phyloP scores from a whole-genome alignment of 2,113 vertebrate genomes.

The Malurus melanocephalus region DNA sequence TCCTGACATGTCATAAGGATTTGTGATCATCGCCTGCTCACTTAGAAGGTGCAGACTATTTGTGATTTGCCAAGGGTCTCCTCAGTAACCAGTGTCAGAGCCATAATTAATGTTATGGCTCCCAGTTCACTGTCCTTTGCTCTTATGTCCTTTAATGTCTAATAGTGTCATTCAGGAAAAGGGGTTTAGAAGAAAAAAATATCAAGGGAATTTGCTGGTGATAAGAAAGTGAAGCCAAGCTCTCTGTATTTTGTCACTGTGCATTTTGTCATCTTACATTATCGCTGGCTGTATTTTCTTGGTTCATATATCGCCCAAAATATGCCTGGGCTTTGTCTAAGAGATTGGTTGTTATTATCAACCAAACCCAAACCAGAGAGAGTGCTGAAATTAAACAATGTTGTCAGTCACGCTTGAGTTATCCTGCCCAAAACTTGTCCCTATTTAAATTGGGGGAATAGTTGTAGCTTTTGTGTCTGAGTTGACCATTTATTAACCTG shows the following conservation, averaged over 20 bases:
- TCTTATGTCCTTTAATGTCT: neutral
- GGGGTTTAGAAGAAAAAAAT: neutral
- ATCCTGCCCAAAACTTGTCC: neutral
- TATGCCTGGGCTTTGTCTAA: neutral
- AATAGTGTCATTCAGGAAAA: neutral
- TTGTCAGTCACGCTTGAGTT: accelerated
- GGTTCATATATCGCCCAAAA: neutral
- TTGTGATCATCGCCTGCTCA: neutral
- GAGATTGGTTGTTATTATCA: neutral
- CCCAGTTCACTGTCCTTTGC: neutral
- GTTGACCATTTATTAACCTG: neutral
- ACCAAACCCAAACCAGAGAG: neutral
- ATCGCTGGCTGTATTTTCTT: neutral
- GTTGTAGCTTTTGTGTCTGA: neutral
- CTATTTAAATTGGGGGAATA: neutral
- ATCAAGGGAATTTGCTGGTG: neutral
- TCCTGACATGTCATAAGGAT: neutral
- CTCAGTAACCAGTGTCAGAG: neutral
- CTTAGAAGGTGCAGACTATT: neutral
- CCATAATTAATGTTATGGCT: neutral
- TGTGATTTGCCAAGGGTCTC: neutral
- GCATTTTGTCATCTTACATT: neutral
- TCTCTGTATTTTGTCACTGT: neutral
- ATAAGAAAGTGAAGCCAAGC: neutral
- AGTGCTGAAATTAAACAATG: neutral